Conservation (phyloP, 2,113 vertebrate species). For the Entosphenus tridentatus region DNA sequence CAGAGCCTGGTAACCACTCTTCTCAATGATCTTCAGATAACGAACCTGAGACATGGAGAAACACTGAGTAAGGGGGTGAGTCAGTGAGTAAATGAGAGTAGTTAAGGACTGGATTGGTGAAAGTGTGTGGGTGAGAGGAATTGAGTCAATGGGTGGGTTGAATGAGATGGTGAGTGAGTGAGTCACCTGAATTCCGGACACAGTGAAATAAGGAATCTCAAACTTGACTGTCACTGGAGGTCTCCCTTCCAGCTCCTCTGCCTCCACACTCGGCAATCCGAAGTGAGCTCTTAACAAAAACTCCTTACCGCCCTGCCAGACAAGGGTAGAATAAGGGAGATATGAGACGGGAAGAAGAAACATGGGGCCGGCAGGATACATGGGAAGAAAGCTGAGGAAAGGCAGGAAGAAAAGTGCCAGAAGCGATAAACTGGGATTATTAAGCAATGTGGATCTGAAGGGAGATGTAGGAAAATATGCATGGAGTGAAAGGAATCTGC, state of each 20-base stretch:
- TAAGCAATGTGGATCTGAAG: no score
- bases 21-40: conserved; percentile 95
- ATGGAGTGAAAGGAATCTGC: no score
- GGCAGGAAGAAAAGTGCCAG: no score
- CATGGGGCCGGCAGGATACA: no score
- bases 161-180: rapidly evolving
- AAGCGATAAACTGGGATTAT: no score
- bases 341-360: background rate
- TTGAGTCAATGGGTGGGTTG: conserved; percentile 14
- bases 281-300: conserved; percentile 94
- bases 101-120: conserved; percentile 16
- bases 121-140: conserved; percentile 12
- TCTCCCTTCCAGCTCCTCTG: conserved; percentile 90
- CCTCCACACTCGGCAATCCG: conserved; percentile 80
- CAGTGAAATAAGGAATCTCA: conserved; percentile 95
- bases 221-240: conserved; percentile 93
- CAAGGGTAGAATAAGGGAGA: background rate
- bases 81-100: conserved; percentile 7
- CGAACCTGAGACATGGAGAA: conserved; percentile 34
- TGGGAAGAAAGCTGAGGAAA: no score
- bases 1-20: conserved; percentile 62
- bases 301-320: conserved; percentile 70
- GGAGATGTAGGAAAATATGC: no score
- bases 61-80: background rate
- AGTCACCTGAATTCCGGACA: conserved; percentile 83